Base-by-base conservation (phyloP, 2,888 invertebrate genomes). In the Drosophila mulleri region DNA sequence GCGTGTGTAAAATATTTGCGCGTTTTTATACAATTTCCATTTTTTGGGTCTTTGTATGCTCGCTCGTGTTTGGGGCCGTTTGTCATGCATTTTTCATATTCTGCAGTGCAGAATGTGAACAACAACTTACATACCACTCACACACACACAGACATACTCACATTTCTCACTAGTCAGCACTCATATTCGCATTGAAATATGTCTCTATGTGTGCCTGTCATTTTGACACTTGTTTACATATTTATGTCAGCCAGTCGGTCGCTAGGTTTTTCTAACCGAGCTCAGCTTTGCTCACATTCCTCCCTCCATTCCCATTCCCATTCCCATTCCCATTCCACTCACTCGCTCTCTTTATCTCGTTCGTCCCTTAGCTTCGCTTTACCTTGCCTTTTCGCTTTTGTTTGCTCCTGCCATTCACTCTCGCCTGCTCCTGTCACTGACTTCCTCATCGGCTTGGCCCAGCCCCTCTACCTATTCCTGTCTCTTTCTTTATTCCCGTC, bases 141-240 rank as follows among this genome's bases (percentile, higher is more conserved):
- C 72, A 79, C 70, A 80, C 50, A 56, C 37, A 44, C 48, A 23
- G 41, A 45, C 9, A 50, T 42, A 18, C 23, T 32, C 44, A 18
- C 32, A 32, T 35, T 57, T 61, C 37, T 64, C 58, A 77, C 64
- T 23, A 44, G 39, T 66, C 53, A 72, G 23, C 64, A 54, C 53
- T 53, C 58, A 42, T 54, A 54, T 62, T 47, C 35, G 61, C 64
- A 74, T 68, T 73, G 67, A 74, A 65, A 53, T 65, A 62, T 67
- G 48, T 63, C 58, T 64, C 56, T 64, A 60, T 72, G 47, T 69
- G 41, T 61, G 78, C 67, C 73, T 88, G 84, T 82, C 91, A 88
- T 82, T 89, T 88, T 89, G 90, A 91, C 91, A 91, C 89, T 90
- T 91, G 89, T 86, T 90, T 87, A 80, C 84, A 84, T 78, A 81